A percentile compares a stretch with the other conserved stretches of the same genome.
Conservation (phyloP, 92 coral and sea anemone genomes). For the Parazoanthus swiftii region DNA sequence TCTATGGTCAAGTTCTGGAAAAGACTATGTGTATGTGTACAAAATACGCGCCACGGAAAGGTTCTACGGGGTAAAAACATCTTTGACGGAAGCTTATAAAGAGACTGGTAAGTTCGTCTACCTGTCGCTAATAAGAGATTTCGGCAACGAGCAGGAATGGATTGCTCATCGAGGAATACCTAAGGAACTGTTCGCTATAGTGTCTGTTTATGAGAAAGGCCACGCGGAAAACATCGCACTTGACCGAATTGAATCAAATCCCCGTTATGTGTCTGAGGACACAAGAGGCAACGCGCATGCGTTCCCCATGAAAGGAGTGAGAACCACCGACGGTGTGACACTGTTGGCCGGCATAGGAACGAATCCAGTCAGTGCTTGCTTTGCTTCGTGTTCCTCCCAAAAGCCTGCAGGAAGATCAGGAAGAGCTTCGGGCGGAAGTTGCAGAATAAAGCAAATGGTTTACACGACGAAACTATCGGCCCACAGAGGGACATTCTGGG, state of each 20-base stretch:
- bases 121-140: too few relatives aligned
- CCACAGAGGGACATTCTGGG: neutral
- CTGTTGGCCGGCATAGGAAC: neutral
- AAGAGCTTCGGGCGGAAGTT: neutral
- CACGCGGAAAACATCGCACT: neutral
- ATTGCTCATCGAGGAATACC: neutral
- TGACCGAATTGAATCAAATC: neutral
- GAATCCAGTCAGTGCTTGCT: neutral
- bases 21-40: neutral
- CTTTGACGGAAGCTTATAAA: neutral
- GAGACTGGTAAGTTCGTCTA: neutral
- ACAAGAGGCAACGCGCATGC: neutral
- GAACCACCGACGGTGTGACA: neutral
- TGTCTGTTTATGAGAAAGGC: neutral
- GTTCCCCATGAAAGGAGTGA: neutral
- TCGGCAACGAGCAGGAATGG: constrained; percentile 1
- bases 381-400: neutral
- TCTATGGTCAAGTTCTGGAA: neutral
- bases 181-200: neutral
- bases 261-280: neutral
- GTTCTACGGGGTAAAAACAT: neutral
- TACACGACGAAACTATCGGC: neutral
- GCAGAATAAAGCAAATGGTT: neutral
- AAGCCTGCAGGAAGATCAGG: neutral
- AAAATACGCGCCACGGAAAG: constrained; percentile 10